Conservation (phyloP, 2,113 vertebrate genomes). For the Lophotis ruficrista region DNA sequence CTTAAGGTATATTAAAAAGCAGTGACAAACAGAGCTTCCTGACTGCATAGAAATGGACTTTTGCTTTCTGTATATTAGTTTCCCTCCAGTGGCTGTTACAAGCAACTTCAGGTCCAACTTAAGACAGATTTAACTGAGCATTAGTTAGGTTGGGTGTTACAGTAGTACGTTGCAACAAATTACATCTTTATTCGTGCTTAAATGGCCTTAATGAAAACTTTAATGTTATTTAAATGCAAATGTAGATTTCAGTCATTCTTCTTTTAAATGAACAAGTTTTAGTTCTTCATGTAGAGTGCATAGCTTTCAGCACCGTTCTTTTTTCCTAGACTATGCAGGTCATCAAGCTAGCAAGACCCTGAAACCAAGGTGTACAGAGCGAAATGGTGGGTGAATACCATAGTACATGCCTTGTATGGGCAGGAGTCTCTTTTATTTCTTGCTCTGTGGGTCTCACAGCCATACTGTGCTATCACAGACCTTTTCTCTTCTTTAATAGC, state of each 20-base stretch:
- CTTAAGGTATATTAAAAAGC: neutral
- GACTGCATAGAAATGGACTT: neutral
- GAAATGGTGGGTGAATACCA: neutral
- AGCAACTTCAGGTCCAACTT: neutral
- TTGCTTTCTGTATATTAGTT: neutral
- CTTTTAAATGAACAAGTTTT: neutral
- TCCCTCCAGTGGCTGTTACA: slow-evolving; percentile 23
- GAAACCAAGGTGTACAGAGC: neutral
- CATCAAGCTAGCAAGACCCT: neutral
- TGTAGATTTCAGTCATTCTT: neutral
- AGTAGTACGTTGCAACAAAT: neutral
- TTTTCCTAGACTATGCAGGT: neutral
- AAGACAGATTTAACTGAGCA: neutral
- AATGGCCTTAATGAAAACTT: neutral
- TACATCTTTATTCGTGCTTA: neutral
- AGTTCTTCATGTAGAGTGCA: neutral
- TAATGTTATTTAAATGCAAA: neutral
- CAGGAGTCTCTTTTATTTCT: neutral
- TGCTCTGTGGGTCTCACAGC: neutral
- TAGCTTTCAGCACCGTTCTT: neutral
- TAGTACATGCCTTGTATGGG: neutral
- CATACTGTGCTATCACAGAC: neutral
- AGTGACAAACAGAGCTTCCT: neutral
- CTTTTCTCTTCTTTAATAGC: neutral
- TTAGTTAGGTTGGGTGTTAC: neutral